These are phyloP conservation scores for Dromius quadrimaculatus DNA, from an alignment of 2,888 invertebrate genomes.

Conservation along the genomic window DNA sequence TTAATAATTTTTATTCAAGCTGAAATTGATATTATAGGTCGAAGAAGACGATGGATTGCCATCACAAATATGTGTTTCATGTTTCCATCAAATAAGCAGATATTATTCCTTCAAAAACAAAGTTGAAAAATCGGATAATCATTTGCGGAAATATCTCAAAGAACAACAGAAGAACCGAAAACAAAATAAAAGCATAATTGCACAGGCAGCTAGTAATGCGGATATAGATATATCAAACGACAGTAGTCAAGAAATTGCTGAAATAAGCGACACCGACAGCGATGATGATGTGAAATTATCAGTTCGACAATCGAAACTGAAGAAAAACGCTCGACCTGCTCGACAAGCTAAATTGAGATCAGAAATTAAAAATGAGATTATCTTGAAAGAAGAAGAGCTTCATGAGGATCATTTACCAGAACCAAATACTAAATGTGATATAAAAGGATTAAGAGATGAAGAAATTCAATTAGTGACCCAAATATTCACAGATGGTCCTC, in stretches of 20 bases:
- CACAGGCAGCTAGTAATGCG: conserved; percentile 60
- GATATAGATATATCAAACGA: conserved; percentile 57
- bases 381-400: conserved; percentile 49
- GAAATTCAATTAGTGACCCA: conserved; percentile 45
- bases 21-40: conserved; percentile 61
- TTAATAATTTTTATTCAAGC: not conserved
- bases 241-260: conserved; percentile 47
- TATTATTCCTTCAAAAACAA: conserved; percentile 65
- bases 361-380: conserved; percentile 52
- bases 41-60: conserved; percentile 64
- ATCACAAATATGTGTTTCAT: conserved; percentile 64
- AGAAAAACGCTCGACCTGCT: conserved; percentile 39
- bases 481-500: conserved; percentile 59
- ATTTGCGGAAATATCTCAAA: conserved; percentile 60
- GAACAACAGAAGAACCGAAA: conserved; percentile 52
- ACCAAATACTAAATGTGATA: conserved; percentile 37
- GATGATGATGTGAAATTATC: conserved; percentile 52
- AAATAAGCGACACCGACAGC: conserved; percentile 49
- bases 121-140: conserved; percentile 63
- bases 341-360: conserved; percentile 54
- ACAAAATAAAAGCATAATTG: conserved; percentile 53
- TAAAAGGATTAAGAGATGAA: conserved; percentile 49
- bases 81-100: conserved; percentile 64
- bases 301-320: conserved; percentile 23
- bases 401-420: conserved; percentile 18